Evolutionary conservation across 2,888 invertebrate species (phyloP).

Genomic region (Oscheius sp.): DNA sequence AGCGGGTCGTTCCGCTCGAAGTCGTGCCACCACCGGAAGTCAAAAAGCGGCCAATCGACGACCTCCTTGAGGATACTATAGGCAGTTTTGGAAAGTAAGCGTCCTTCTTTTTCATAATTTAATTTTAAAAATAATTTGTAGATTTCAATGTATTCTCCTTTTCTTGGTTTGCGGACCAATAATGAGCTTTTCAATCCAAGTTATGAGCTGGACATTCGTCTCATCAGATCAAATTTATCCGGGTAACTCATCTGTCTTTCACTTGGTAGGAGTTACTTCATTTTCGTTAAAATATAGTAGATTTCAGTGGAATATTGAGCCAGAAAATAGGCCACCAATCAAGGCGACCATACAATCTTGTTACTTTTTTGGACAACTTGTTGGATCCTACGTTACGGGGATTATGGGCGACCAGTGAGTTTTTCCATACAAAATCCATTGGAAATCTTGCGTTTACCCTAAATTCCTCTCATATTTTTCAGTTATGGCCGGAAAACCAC

Average conservation of each 20-base stretch:
- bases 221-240: constrained; percentile 8
- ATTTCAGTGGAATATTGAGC: constrained; percentile 15
- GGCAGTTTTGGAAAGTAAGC: constrained; percentile 12
- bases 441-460: not conserved
- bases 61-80: not conserved
- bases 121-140: constrained; percentile 6
- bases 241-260: constrained; percentile 4
- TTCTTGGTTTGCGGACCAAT: not conserved
- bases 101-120: not conserved
- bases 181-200: not conserved
- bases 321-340: constrained; percentile 2
- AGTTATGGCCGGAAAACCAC: constrained; percentile 3
- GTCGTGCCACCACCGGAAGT: no score
- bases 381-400: constrained; percentile 18
- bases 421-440: not conserved
- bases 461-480: no score
- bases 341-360: constrained; percentile 14
- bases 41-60: no score
- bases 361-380: constrained; percentile 14
- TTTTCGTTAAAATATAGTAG: no score
- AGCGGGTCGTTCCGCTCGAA: no score
- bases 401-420: constrained; percentile 11
- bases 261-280: not conserved
- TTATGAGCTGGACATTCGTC: constrained; percentile 17
- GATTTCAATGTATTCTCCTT: constrained; percentile 3